Percentiles rank a stretch among this genome's conserved stretches.
phyloP scores from a whole-genome alignment of 2,113 vertebrate genomes.

The Fulica atra region DNA sequence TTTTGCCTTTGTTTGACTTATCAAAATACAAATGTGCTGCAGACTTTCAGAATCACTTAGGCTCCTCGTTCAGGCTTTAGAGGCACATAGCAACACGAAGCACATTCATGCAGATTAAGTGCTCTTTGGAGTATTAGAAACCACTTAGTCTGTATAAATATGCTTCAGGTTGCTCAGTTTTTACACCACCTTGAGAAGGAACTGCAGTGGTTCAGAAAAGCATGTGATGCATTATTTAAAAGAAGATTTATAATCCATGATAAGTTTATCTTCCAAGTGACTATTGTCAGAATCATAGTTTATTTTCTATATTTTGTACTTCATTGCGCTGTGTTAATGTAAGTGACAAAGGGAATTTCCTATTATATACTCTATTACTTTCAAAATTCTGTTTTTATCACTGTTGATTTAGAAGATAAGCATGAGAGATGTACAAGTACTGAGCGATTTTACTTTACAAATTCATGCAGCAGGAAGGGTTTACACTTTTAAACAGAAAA shows the following conservation, averaged over 20 bases:
- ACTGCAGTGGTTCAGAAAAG: constrained; percentile 10
- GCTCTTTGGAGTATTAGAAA: constrained; percentile 65
- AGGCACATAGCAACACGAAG: constrained; percentile 12
- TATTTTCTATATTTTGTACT: constrained; percentile 38
- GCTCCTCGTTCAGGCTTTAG: constrained; percentile 37
- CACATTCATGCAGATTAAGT: constrained; percentile 64
- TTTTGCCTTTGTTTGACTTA: constrained; percentile 52
- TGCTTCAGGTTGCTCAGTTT: constrained; percentile 65
- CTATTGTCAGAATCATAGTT: neutral
- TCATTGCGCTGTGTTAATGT: neutral
- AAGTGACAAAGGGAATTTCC: constrained; percentile 34
- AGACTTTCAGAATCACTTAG: constrained; percentile 40
- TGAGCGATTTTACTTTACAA: constrained; percentile 42
- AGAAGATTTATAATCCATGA: constrained; percentile 35
- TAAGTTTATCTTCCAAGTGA: constrained; percentile 18
- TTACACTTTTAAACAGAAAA: constrained; percentile 44
- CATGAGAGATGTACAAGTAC: neutral
- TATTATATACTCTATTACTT: constrained; percentile 35
- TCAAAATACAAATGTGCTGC: constrained; percentile 32
- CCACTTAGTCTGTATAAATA: constrained; percentile 68
- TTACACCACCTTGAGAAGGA: constrained; percentile 62
- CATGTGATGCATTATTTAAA: constrained; percentile 52
- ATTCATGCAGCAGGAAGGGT: constrained; percentile 12
- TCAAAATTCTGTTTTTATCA: constrained; percentile 34
- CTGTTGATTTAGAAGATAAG: constrained; percentile 53